Base-by-base conservation (phyloP, 2,888 invertebrate genomes). In the Syrista parreyssii region DNA sequence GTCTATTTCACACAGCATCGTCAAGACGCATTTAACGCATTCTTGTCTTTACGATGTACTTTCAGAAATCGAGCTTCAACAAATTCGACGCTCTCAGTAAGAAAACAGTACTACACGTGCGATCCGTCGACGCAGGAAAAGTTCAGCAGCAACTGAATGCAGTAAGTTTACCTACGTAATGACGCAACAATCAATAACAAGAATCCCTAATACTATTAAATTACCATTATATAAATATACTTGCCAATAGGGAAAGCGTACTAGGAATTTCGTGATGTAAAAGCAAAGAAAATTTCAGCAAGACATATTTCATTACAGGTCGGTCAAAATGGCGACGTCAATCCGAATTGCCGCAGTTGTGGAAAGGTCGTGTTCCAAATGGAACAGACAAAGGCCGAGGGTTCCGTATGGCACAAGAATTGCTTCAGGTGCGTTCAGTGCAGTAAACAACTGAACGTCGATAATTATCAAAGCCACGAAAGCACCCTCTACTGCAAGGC, bases 361-460 rank as follows among this genome's bases (percentile, higher is more conserved):
- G 93, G 94, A 82, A 97, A 98, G 91, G 95, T 96, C 79, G 98
- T 98, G 76, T 99, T 97, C 92, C 98, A 97, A 91, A 98, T 99
- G 98, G 99, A 99, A 92, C 96, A 97, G 88, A 94, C 98, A 84
- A 98, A 98, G 92, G 97, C 98, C 0, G 98, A 98, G 92, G 95
- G 96, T 87, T 93, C 95, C 76, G 94, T 96, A 84, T 99, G 97
- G 96, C 99, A 99, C 92, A 98, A 97, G 92, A 96, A 96, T 92
- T 99, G 99, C 93, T 98, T 99, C 94, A 94, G 97, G 86, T 99
- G 98, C 91, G 94, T 94, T 78, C 97, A 98, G 92, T 99, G 99
- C 93, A 95, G 95, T 90, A 98, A 98, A 91, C 97, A 96, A 89
- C 94, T 99, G 92, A 98, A 97, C 88, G 95, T 98, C 88, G 98